These are phyloP conservation scores for Anguilla marmorata DNA, from an alignment of 2,797 vertebrate species.

Conservation along the genomic window DNA sequence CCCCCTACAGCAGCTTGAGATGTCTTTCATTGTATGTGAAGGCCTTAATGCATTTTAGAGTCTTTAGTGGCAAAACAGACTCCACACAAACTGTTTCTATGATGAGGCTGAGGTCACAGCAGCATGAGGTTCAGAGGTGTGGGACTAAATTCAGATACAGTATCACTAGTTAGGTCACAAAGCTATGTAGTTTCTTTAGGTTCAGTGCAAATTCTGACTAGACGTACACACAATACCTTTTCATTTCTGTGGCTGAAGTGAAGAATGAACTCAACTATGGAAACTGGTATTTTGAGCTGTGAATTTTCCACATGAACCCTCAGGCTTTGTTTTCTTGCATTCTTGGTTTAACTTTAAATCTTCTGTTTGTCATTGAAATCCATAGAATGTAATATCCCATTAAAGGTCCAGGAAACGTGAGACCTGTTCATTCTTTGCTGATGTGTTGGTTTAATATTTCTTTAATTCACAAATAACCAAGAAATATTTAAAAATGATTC, in stretches of 20 bases:
- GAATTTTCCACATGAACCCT: background rate
- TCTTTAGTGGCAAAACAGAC: background rate
- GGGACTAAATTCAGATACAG: background rate
- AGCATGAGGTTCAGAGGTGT: background rate
- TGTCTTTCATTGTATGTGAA: background rate
- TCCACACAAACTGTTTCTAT: background rate
- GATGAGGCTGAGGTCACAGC: background rate
- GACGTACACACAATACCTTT: background rate
- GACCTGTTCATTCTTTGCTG: no score
- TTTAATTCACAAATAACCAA: no score
- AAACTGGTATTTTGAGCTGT: background rate
- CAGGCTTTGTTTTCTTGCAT: background rate
- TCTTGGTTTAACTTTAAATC: background rate
- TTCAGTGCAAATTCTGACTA: background rate
- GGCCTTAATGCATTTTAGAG: background rate
- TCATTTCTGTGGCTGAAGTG: background rate
- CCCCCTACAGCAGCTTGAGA: background rate
- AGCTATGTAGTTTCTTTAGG: background rate
- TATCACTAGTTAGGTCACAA: background rate
- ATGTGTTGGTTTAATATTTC: no score
- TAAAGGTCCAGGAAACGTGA: background rate
- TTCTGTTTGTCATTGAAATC: background rate
- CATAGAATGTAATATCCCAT: background rate
- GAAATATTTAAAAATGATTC: no score
- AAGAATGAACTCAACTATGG: background rate